Evolutionary conservation across 2,797 vertebrate species (phyloP).

Genomic region (Telmatherina bonti): DNA sequence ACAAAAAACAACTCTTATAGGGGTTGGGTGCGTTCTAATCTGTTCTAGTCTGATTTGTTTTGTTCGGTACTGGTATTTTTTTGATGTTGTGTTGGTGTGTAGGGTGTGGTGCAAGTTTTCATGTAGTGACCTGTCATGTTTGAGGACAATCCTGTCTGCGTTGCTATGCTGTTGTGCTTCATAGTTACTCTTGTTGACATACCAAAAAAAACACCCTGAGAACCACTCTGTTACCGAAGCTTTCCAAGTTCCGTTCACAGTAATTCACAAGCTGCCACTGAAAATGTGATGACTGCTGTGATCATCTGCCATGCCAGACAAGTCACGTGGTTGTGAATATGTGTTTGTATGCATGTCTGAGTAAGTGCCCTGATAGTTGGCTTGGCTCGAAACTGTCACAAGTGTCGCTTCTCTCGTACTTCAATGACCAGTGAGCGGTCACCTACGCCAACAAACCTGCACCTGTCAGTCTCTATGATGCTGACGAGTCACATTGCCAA

Average conservation of each 20-base stretch:
- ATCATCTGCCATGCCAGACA: constrained; percentile 41
- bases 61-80: neutral
- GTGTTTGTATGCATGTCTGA: constrained; percentile 4
- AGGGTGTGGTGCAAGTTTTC: constrained; percentile 35
- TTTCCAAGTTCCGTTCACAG: constrained; percentile 1
- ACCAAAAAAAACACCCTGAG: too few relatives aligned
- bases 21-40: neutral
- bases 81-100: neutral
- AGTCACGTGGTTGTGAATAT: constrained; percentile 54
- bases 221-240: too few relatives aligned
- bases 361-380: constrained; percentile 28
- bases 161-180: constrained; percentile 9
- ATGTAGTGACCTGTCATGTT: constrained; percentile 32
- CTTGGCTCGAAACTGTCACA: constrained; percentile 54
- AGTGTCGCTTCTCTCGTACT: constrained; percentile 32
- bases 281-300: constrained; percentile 41
- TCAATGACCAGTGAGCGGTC: constrained; percentile 11
- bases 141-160: neutral
- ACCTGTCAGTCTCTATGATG: constrained; percentile 21
- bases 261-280: constrained; percentile 43
- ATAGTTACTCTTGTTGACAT: neutral
- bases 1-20: neutral
- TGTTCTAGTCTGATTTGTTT: neutral
- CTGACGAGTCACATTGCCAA: neutral
- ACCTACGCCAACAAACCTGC: constrained; percentile 14